These are phyloP conservation scores for Oryzaephilus surinamensis DNA, from an alignment of 1,140 invertebrate genomes.

Conservation along the genomic window DNA sequence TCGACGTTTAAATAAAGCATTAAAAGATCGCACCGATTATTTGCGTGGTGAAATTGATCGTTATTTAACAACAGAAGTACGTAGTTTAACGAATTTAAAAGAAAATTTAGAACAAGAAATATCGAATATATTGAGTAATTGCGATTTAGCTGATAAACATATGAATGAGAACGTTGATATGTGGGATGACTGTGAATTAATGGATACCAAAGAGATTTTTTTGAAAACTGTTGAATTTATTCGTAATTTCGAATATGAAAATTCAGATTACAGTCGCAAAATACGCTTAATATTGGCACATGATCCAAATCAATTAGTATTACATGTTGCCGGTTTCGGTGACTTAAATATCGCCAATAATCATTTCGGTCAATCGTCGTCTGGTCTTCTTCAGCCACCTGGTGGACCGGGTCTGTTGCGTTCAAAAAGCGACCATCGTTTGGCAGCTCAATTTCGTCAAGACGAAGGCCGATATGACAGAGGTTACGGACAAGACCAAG, in stretches of 20 bases:
- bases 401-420: conserved; percentile 67
- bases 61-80: conserved; percentile 72
- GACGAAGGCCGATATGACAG: conserved; percentile 50
- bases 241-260: conserved; percentile 86
- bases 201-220: conserved; percentile 91
- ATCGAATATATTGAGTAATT: conserved; percentile 86
- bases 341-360: conserved; percentile 69
- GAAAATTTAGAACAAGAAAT: conserved; percentile 89
- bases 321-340: conserved; percentile 75
- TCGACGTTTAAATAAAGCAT: conserved; percentile 74
- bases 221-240: conserved; percentile 88
- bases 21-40: conserved; percentile 84
- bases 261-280: conserved; percentile 74
- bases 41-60: conserved; percentile 81
- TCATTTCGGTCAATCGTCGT: conserved; percentile 38
- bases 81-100: conserved; percentile 74
- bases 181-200: conserved; percentile 80
- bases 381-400: conserved; percentile 37
- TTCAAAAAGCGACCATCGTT: conserved; percentile 85
- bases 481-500: conserved; percentile 29
- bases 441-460: conserved; percentile 80
- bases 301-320: conserved; percentile 79
- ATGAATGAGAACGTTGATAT: conserved; percentile 75
- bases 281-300: conserved; percentile 77
- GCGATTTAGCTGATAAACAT: conserved; percentile 91